Base-by-base conservation (phyloP, 2,113 vertebrate genomes). In the Erythrolamprus reginae region DNA sequence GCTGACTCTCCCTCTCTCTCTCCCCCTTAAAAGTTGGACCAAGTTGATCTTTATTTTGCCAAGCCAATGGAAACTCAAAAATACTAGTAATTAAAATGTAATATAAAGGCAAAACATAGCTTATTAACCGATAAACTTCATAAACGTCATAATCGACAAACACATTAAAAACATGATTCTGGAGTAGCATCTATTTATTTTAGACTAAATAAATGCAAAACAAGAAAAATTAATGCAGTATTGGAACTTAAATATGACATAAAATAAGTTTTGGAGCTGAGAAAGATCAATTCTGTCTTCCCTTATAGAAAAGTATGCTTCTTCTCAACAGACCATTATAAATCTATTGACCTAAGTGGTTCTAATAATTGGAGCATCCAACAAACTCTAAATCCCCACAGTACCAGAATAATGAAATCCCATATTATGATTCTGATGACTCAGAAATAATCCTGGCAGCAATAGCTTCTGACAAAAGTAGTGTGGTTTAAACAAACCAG, bases 21-120 rank as follows among this genome's bases (percentile, higher is more conserved):
- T 88, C 95, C 89, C 2, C 94, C 89, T 95, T 96, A 91, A 96
- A 96, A 96, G 92, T 95, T 97, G 96, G 96, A 97, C 94, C 82
- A 95, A 93, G 93, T 92, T 95, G 89, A 91, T 89, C 56, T 95
- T 90, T 87, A 86, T 89, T 93, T 93, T 96, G 96, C 97, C 96
- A 97, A 94, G 96, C 88, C 95, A 89, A 96, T 93, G 94, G 95
- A 97, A 92, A 83, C 85, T 95, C 90, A 91, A 94, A 94, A 96
- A 77, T 38, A 38, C 33, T 77, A 77, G 33, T 38, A 94, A 93
- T 89, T 93, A 93, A 96, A 82, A 33, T 70, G 48, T 84, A 93
- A 92, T 10, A 92, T 87, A 95, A 93, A 93, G 82, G 23, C 93
- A 70, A 95, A 82, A 55, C 33, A 61, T 12, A 15, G 28, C 9